Evolutionary conservation across 2,888 invertebrate genomes (phyloP).

Genomic region (Alitta virens): DNA sequence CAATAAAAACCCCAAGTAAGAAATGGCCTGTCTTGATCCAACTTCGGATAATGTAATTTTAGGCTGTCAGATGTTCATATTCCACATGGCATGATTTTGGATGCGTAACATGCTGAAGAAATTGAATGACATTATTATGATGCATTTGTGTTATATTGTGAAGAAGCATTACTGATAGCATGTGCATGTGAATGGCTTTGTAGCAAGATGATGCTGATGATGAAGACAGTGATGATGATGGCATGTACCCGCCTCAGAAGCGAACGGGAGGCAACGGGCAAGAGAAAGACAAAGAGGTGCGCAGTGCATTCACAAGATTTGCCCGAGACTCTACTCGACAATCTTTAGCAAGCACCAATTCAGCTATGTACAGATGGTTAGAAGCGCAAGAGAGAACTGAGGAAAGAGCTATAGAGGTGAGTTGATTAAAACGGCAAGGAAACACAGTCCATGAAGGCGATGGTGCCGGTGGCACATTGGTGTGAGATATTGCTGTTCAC

Average conservation of each 20-base stretch:
- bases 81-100: too few species aligned
- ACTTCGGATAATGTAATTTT: too few species aligned
- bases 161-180: constrained; percentile 1
- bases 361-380: constrained; percentile 67
- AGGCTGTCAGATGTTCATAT: too few species aligned
- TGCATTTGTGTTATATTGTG: constrained; percentile 4
- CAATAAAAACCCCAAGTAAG: too few species aligned
- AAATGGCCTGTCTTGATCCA: too few species aligned
- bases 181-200: too few species aligned
- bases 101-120: too few species aligned
- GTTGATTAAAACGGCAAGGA: too few species aligned
- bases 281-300: constrained; percentile 16
- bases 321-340: constrained; percentile 71
- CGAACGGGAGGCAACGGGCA: constrained; percentile 24
- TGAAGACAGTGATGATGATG: constrained; percentile 27
- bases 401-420: constrained; percentile 3
- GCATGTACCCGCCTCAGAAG: constrained; percentile 10
- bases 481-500: too few species aligned
- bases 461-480: too few species aligned
- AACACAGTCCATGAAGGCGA: too few species aligned
- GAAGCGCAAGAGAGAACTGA: constrained; percentile 64
- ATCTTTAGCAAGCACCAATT: constrained; percentile 79
- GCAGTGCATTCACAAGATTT: constrained; percentile 42
- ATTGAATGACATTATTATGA: too few species aligned
- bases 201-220: constrained; percentile 13